These are phyloP conservation scores for Chironomus riparius DNA, from an alignment of 2,888 invertebrate genomes.

Conservation along the genomic window DNA sequence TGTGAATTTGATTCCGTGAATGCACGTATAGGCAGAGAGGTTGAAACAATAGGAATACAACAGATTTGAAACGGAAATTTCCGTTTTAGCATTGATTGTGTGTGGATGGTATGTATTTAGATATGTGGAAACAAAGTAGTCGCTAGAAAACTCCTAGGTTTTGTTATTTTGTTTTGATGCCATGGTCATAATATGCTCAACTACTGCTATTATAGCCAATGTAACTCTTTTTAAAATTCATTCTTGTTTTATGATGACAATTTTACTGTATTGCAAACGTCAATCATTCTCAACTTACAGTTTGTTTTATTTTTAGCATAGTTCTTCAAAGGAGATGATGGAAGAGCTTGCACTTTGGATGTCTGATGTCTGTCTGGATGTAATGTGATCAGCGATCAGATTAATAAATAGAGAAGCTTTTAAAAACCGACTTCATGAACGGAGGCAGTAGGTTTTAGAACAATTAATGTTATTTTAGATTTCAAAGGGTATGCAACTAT, in stretches of 20 bases:
- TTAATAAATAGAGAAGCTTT: too few relatives aligned
- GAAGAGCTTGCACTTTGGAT: not conserved
- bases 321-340: not conserved
- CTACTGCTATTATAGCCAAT: not conserved
- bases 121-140: not conserved
- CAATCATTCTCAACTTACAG: not conserved
- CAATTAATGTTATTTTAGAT: too few relatives aligned
- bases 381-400: too few relatives aligned
- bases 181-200: not conserved
- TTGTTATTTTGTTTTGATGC: not conserved
- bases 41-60: not conserved
- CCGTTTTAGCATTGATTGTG: not conserved
- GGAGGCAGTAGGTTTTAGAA: too few relatives aligned
- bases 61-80: constrained; percentile 10
- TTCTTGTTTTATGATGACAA: not conserved
- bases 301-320: not conserved
- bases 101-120: not conserved
- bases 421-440: too few relatives aligned
- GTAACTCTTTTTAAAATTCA: not conserved
- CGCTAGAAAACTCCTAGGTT: not conserved
- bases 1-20: not conserved
- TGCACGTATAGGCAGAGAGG: not conserved
- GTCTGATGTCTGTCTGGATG: too few relatives aligned
- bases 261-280: not conserved
- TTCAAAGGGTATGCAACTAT: too few relatives aligned